Base-by-base conservation (phyloP, 2,797 vertebrate species). In the Spinibarbus caldwelli region DNA sequence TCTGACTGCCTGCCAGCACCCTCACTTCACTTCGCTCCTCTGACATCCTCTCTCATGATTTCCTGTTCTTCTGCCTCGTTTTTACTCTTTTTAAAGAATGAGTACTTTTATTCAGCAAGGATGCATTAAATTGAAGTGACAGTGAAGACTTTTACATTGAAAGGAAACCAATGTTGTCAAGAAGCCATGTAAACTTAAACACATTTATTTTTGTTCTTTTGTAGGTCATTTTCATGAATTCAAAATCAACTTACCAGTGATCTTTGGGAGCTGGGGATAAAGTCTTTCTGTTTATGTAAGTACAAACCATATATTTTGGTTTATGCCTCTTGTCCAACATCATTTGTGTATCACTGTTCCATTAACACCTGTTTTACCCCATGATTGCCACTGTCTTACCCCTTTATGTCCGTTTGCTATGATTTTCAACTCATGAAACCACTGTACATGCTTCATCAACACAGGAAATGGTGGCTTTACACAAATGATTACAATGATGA, bases 181-280 rank as follows among this genome's bases (percentile, higher is more conserved):
- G 36, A 19, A 26, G 26, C 19, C 11, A 17, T 79, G 78, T 41
- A 31, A 49, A 49, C 45, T 57, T 19, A 86, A 81, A 36, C 36
- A 82, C 64, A 79, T 77, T 80, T 57, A 21, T 15, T 11, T 38
- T 45, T 85, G 72, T 87, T 71, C 88, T 77, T 45, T 94, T 96
- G 89, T 93, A 99, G 98, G 94, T 97, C 94, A 96, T 93, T 97
- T 99, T 97, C 97, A 99, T 99, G 98, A 98, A 95, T 98, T 97
- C 96, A 96, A 96, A 96, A 96, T 95, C 95, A 94, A 95, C 92
- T 93, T 92, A 95, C 93, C 96, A 97, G 97, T 99, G 96, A 99
- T 96, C 93, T 94, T 96, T 97, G 97, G 97, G 95, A 96, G 94
- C 96, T 96, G 96, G 97, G 96, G 96, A 96, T 97, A 94, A 95